A percentile compares a stretch with the other conserved stretches of the same genome.
Conservation (phyloP, 2,113 vertebrate genomes). For the Neodontobutis hainanensis region DNA sequence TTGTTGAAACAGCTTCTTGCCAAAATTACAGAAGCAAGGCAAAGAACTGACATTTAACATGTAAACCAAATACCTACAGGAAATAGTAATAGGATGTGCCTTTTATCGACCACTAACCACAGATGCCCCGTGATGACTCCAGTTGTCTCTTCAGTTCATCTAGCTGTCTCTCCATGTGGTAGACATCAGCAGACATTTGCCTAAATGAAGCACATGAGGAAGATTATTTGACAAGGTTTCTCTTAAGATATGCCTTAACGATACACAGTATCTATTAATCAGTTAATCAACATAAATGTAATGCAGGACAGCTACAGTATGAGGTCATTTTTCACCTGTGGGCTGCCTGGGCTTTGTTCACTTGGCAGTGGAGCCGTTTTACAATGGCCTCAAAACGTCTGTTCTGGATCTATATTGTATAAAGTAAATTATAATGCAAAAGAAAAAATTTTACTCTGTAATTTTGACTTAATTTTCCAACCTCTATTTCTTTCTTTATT, state of each 20-base stretch:
- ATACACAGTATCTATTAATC: too few species aligned
- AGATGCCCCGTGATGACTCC: constrained; percentile 24
- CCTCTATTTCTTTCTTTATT: constrained; percentile 72
- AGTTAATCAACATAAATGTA: too few species aligned
- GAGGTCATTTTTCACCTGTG: constrained; percentile 42
- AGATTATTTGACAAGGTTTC: background rate
- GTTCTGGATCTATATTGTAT: constrained; percentile 70
- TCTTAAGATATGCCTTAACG: too few species aligned
- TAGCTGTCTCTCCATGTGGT: constrained; percentile 65
- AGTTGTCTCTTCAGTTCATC: constrained; percentile 59
- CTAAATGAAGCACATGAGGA: constrained; percentile 29
- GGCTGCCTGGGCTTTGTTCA: constrained; percentile 66
- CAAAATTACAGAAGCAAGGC: background rate
- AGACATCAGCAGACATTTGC: constrained; percentile 60
- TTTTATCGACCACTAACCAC: constrained; percentile 11
- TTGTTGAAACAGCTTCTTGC: constrained; percentile 17
- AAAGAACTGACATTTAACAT: background rate
- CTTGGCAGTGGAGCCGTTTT: constrained; percentile 72
- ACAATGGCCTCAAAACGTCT: constrained; percentile 71
- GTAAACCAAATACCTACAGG: background rate
- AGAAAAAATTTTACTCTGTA: too few species aligned
- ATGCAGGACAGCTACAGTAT: background rate
- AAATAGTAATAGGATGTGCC: background rate
- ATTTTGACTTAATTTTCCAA: background rate
- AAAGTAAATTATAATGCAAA: constrained; percentile 2